These are phyloP conservation scores for Trachymyrmex cornetzi DNA, from an alignment of 1,140 invertebrate genomes.

Conservation along the genomic window DNA sequence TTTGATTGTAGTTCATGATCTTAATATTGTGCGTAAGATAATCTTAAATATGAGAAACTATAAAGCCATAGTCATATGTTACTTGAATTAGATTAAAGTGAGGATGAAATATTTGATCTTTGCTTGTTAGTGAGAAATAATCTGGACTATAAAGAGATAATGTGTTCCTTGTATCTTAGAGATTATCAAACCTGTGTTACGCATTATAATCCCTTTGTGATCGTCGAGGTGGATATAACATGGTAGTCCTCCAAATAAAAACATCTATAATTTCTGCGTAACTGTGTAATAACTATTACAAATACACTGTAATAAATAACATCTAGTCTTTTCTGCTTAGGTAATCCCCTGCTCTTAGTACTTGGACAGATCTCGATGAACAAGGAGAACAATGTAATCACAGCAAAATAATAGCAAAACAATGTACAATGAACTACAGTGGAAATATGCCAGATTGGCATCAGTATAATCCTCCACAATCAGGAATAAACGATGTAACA, in stretches of 20 bases:
- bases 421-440: conserved; percentile 79
- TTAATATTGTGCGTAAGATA: too few relatives aligned
- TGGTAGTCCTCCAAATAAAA: not conserved
- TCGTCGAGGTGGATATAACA: not conserved
- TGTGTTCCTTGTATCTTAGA: not conserved
- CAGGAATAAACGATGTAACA: conserved; percentile 66
- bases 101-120: not conserved
- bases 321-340: conserved; percentile 44
- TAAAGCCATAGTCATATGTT: too few relatives aligned
- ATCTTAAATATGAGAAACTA: too few relatives aligned
- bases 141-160: not conserved
- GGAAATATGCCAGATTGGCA: conserved; percentile 78
- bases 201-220: not conserved
- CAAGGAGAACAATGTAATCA: conserved; percentile 59
- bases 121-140: not conserved
- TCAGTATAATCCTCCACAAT: conserved; percentile 72
- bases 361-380: conserved; percentile 24
- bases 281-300: too few relatives aligned
- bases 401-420: conserved; percentile 62
- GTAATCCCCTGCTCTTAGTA: conserved; percentile 67
- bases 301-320: not conserved
- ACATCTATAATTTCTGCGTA: not conserved
- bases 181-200: not conserved
- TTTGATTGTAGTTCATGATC: too few relatives aligned
- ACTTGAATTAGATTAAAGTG: not conserved